Evolutionary conservation across 1,140 invertebrate species (phyloP), one percentile per base, ranked within the genome.

Genomic region (Hycleus phaleratus): DNA sequence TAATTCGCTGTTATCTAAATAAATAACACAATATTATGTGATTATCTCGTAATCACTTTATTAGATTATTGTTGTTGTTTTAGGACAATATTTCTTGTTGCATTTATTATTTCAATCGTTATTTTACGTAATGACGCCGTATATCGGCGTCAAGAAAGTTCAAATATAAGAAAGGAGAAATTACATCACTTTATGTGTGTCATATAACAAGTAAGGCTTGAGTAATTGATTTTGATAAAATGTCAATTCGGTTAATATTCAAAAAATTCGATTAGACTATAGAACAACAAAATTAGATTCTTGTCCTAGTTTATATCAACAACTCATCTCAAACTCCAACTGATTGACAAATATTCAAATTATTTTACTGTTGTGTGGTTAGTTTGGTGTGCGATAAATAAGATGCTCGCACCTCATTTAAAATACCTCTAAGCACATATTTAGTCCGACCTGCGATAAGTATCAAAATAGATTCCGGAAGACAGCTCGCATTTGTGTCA

Each of bases 401-500:
- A 32, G 26, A 48, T 32, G 26, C 26, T 48, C 24, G 12, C 24
- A 8, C 47, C n/a, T 12, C 26, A 32, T 39, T 50, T 50, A 26
- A 45, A 42, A 42, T 39, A 42, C 12, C 12, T 39, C 38, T 45
- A 44, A 12, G n/a, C n/a, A 26, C 25, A 26, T 11, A n/a, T 52
- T 42, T 39, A 26, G n/a, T 24, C n/a, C 25, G 38, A 44, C 42
- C 50, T 51, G 56, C 42, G 54, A 56, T 56, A 60, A 50, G 50
- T 59, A 56, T 59, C 42, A 56, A 62, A 62, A 62, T 62, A 62
- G 61, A 59, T 11, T 55, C 61, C 56, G 61, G 61, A 62, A 62
- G 55, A 47, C 55, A 42, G 38, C 12, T 44, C 42, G 40, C 61
- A 62, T 62, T 62, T 62, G 57, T 59, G 61, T 62, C 57, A 62